Base-by-base conservation (phyloP, 2,113 vertebrate species). In the Oostethus manadensis region DNA sequence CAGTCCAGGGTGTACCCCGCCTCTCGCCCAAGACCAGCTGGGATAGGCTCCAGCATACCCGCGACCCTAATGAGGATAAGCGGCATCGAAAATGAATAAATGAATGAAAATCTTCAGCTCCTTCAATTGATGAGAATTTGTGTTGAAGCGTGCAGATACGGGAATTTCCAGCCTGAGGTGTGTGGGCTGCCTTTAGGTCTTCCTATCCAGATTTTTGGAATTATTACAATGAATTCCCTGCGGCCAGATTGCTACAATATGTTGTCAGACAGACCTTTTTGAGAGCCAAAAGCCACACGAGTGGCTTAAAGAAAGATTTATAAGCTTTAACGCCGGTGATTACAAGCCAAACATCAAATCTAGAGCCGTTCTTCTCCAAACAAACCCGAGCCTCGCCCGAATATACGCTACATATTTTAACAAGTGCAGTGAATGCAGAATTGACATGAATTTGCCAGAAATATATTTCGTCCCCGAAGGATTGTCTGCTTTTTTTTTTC, bases 331-430 rank as follows among this genome's bases (percentile, higher is more conserved):
- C 61, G 62, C 69, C 54, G 65, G 56, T 80, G 77, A 83, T 83
- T 79, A 76, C 51, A 77, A 67, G 67, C 73, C 61, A 71, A 66
- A 74, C 58, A 66, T 76, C 54, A 64, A 51, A 77, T 67, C 61
- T 80, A 71, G 65, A 69, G 38, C 46, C 0, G 18, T 59, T 74
- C 74, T 68, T 68, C 46, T 60, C 42, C 57, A 78, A 73, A 63
- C 57, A 73, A 73, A 65, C 55, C 53, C 20, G 23, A 3, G 49
- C 44, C 43, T 23, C 33, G 10, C 56, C 71, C 56, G 66, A 38
- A 71, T 45, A 58, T 20, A 64, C 61, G 70, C 35, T 38, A 42
- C 38, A 42, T 42, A 57, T 70, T 74, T 68, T 33, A 8, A 33
- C 29, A 2, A 26, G 3, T 26, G 23, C 23, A 5, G 5, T 26